These are phyloP conservation scores for Danio rerio DNA, from an alignment of 2,113 vertebrate species.

Conservation along the genomic window GRCz12tu NC_133183.1:26364001-26364500, in stretches of 20 bases:
- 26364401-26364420: background rate
- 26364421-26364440: background rate
- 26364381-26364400: constrained; percentile 79
- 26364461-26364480: background rate
- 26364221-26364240: too few species aligned
- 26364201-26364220: background rate
- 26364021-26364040: constrained; percentile 83
- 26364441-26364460: background rate
- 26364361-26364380: constrained; percentile 92
- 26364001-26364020: background rate
- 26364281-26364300: constrained; percentile 4
- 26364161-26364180: background rate
- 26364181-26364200: background rate
- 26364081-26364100: constrained; percentile 93
- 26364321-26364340: constrained; percentile 97
- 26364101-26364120: constrained; percentile 85
- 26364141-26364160: background rate
- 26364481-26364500: too few species aligned
- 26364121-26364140: constrained; percentile 59
- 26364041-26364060: constrained; percentile 83
- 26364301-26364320: constrained; percentile 91
- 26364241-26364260: too few species aligned
- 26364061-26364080: constrained; percentile 85
- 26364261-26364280: too few species aligned
- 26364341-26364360: constrained; percentile 93